These are phyloP conservation scores for Candidula unifasciata DNA, from an alignment of 2,888 invertebrate species.

Conservation along the genomic window DNA sequence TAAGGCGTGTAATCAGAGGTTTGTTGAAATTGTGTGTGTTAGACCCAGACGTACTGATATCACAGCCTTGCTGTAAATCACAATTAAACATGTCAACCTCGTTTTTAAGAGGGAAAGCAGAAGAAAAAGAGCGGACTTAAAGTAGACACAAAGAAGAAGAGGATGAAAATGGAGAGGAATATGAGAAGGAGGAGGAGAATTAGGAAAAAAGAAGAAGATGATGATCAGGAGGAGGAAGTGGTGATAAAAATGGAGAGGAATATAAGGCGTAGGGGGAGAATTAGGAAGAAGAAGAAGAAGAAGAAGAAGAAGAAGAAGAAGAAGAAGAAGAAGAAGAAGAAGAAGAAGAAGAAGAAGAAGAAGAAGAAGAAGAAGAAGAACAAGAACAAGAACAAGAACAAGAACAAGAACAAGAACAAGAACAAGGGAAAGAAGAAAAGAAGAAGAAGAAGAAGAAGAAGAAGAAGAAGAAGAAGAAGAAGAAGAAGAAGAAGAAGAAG, in stretches of 20 bases:
- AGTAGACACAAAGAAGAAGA: not conserved
- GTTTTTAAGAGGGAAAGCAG: not conserved
- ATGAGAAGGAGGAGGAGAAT: not conserved
- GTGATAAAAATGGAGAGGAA: not conserved
- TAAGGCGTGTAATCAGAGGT: no score
- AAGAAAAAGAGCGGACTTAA: not conserved
- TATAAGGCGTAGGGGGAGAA: not conserved
- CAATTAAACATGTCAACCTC: no score
- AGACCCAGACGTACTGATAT: no score
- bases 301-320: constrained; percentile 8
- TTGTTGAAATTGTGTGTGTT: no score
- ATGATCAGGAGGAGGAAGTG: not conserved
- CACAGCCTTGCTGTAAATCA: no score
- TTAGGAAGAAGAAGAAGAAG: constrained; percentile 8
- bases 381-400: not conserved
- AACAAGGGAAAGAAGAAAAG: not conserved
- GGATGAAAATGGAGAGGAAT: not conserved
- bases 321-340: constrained; percentile 8
- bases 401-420: not conserved
- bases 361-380: not conserved
- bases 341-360: constrained; percentile 2
- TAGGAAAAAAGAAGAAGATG: not conserved
- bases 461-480: no score
- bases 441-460: no score
- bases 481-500: no score